Conservation (phyloP, 2,888 invertebrate species). For the Agrilus mali region DNA sequence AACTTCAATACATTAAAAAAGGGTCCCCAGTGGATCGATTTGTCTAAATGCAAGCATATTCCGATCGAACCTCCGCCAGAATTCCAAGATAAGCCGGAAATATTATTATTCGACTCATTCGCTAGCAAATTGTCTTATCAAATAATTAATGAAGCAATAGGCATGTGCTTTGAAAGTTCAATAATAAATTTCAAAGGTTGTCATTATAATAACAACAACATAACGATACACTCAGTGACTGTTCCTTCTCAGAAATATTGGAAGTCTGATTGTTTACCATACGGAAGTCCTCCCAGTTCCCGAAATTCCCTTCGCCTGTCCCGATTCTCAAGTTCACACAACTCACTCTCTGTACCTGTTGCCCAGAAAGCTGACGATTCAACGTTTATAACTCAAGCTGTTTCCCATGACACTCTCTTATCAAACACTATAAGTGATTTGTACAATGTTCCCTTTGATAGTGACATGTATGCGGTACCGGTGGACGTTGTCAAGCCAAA, state of each 20-base stretch:
- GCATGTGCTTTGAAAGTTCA: slow-evolving; percentile 6
- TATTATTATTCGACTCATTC: slow-evolving; percentile 32
- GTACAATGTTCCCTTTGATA: slow-evolving; percentile 81
- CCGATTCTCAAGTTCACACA: slow-evolving; percentile 75
- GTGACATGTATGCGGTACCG: slow-evolving; percentile 78
- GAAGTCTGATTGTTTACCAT: slow-evolving; percentile 45
- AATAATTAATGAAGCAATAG: slow-evolving; percentile 33
- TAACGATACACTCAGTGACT: too few relatives aligned
- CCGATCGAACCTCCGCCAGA: slow-evolving; percentile 77
- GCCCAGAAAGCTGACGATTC: slow-evolving; percentile 72
- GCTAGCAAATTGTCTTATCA: slow-evolving; percentile 35
- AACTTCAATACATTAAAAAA: slow-evolving; percentile 75
- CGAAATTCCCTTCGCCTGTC: slow-evolving; percentile 63
- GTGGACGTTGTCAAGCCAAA: slow-evolving; percentile 64
- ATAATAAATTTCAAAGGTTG: too few relatives aligned
- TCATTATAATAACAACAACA: too few relatives aligned
- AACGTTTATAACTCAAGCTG: slow-evolving; percentile 77
- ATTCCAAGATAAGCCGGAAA: slow-evolving; percentile 55
- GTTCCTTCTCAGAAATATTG: slow-evolving; percentile 26
- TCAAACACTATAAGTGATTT: slow-evolving; percentile 71
- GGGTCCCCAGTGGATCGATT: slow-evolving; percentile 48
- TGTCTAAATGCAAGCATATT: slow-evolving; percentile 40
- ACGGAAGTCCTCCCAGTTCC: slow-evolving; percentile 52
- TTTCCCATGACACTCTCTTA: slow-evolving; percentile 70
- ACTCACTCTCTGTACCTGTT: slow-evolving; percentile 57